Evolutionary conservation across 2,113 vertebrate genomes (phyloP), one percentile per base, ranked within the genome.

Genomic region (Ictalurus punctatus): DNA sequence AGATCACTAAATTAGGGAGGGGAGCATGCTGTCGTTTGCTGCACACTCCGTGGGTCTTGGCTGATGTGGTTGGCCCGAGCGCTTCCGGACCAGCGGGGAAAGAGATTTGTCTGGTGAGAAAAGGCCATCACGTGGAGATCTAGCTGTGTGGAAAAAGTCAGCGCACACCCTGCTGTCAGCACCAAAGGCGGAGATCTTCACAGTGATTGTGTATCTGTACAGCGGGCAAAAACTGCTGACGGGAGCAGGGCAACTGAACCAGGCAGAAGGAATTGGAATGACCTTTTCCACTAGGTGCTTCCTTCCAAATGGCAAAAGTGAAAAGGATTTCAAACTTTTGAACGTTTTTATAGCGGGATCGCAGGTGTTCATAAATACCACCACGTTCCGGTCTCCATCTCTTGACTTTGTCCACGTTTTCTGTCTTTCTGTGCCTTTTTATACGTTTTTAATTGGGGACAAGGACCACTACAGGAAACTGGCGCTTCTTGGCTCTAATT

Each of bases 141-240:
- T 85, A 37, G 58, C 74, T 37, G n/a, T 81, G 52, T 78, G 76
- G 67, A 83, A 81, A 87, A 91, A 89, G 73, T 65, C 82, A 83
- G 67, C 12, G 27, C 25, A 54, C 83, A 37, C 48, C 56, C 73
- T 67, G 63, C 89, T 90, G 86, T 89, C 83, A 85, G 44, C 58
- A 12, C 37, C 58, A 90, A 91, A 92, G 88, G 84, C 85, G 90
- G 52, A 90, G 69, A 87, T 87, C 74, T 89, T 52, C 61, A 91
- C 67, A 48, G 63, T 48, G 71, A 89, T 86, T 54, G 67, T 73
- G n/a, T 52, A 87, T 89, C 90, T 84, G 40, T 12, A 25, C 73
- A 80, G 84, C 14, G 82, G 58, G 44, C 40, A 85, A 61, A 84
- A 90, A 85, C 88, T 86, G 88, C 73, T 87, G 76, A 16, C 34